Evolutionary conservation across 2,888 invertebrate species (phyloP).

Genomic region (Dolichopus griseipennis): DNA sequence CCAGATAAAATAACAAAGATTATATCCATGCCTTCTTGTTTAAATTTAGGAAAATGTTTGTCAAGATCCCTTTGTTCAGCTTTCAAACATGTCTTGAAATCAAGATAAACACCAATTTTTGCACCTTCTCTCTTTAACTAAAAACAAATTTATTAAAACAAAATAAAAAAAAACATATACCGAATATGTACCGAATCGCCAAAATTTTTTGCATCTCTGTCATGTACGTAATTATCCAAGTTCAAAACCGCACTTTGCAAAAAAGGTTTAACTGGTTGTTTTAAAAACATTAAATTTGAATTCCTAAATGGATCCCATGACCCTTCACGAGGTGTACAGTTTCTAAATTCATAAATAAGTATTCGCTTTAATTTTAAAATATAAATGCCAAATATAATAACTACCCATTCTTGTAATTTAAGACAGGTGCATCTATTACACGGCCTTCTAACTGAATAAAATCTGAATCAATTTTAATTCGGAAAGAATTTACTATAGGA

Average conservation of each 20-base stretch:
- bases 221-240: conserved; percentile 21
- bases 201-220: conserved; percentile 29
- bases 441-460: conserved; percentile 74
- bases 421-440: conserved; percentile 63
- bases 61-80: conserved; percentile 26
- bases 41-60: conserved; percentile 25
- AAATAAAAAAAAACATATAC: conserved; percentile 18
- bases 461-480: conserved; percentile 60
- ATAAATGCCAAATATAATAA: too few species aligned
- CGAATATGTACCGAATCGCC: conserved; percentile 35
- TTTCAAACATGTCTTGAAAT: conserved; percentile 22
- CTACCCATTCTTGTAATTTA: conserved; percentile 49
- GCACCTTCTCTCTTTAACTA: conserved; percentile 23
- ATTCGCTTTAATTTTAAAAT: too few species aligned
- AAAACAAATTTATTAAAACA: conserved; percentile 7
- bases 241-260: background rate
- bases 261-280: background rate
- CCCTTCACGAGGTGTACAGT: background rate
- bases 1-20: conserved; percentile 55
- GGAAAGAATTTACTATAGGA: conserved; percentile 67
- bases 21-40: conserved; percentile 42
- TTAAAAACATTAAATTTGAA: background rate
- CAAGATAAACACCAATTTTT: background rate
- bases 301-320: background rate
- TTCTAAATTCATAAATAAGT: background rate